A percentile compares a stretch with the other conserved stretches of the same genome.
phyloP scores from a whole-genome alignment of 2,113 vertebrate genomes.

The Scopus umbretta region DNA sequence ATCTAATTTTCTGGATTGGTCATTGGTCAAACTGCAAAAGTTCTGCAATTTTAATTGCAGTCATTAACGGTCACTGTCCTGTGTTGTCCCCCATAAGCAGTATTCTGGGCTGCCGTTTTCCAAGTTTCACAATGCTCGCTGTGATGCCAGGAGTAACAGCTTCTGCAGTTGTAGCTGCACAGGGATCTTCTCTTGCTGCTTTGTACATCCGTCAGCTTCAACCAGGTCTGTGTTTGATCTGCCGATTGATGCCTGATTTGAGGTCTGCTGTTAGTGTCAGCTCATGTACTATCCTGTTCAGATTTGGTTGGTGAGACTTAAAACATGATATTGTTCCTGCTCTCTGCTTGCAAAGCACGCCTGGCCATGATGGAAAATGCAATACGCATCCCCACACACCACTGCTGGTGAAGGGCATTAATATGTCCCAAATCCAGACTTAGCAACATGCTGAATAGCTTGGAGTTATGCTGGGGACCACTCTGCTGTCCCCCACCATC shows the following conservation, averaged over 20 bases:
- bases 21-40: not conserved
- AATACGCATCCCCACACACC: not conserved
- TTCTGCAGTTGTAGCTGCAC: not conserved
- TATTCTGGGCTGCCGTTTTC: not conserved
- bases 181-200: not conserved
- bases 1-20: too few relatives aligned
- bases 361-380: not conserved
- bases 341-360: not conserved
- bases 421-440: not conserved
- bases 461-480: not conserved
- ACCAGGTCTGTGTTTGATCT: not conserved
- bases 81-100: not conserved
- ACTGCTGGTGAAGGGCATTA: not conserved
- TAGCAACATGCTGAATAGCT: not conserved
- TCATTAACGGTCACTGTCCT: not conserved
- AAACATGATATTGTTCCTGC: not conserved
- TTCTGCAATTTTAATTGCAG: not conserved
- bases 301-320: not conserved
- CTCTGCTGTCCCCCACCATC: not conserved
- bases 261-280: not conserved
- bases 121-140: not conserved
- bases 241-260: rapidly evolving
- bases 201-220: not conserved
- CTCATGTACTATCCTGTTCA: not conserved
- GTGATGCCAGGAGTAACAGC: not conserved